phyloP scores from a whole-genome alignment of 2,888 invertebrate species.

The Zele albiditarsus region DNA sequence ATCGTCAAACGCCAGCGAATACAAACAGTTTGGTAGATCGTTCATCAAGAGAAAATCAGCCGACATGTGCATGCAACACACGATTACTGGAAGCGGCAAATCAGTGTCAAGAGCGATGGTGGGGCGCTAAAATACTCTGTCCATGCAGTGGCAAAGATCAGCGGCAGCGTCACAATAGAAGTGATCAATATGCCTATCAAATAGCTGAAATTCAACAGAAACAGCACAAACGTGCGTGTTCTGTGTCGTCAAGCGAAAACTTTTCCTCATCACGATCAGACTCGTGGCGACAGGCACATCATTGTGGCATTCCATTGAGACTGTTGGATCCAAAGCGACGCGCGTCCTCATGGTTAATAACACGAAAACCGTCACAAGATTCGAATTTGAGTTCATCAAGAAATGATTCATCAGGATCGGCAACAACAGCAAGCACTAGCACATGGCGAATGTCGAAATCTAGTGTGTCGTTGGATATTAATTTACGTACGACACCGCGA shows the following conservation, averaged over 20 bases:
- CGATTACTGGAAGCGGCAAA: conserved; percentile 59
- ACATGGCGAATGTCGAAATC: conserved; percentile 92
- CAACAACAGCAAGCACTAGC: conserved; percentile 91
- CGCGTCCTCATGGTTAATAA: conserved; percentile 91
- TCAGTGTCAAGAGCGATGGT: conserved; percentile 54
- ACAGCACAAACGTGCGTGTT: conserved; percentile 85
- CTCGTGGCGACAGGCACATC: conserved; percentile 86
- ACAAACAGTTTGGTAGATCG: conserved; percentile 89
- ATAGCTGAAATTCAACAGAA: conserved; percentile 85
- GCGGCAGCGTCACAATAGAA: conserved; percentile 72
- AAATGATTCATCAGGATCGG: conserved; percentile 93
- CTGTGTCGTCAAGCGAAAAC: conserved; percentile 91
- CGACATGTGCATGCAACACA: conserved; percentile 77
- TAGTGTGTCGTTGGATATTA: conserved; percentile 80
- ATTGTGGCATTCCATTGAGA: conserved; percentile 84
- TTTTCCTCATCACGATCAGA: conserved; percentile 86
- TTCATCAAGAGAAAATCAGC: conserved; percentile 81
- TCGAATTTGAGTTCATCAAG: conserved; percentile 92
- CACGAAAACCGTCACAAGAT: conserved; percentile 93
- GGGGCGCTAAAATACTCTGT: conserved; percentile 73
- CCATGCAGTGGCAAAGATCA: conserved; percentile 64
- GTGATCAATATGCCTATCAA: conserved; percentile 83
- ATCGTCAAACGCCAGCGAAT: conserved; percentile 89
- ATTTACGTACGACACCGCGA: conserved; percentile 65
- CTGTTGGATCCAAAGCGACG: conserved; percentile 85